Evolutionary conservation across 2,113 vertebrate genomes (phyloP).

Genomic region (Perca flavescens): DNA sequence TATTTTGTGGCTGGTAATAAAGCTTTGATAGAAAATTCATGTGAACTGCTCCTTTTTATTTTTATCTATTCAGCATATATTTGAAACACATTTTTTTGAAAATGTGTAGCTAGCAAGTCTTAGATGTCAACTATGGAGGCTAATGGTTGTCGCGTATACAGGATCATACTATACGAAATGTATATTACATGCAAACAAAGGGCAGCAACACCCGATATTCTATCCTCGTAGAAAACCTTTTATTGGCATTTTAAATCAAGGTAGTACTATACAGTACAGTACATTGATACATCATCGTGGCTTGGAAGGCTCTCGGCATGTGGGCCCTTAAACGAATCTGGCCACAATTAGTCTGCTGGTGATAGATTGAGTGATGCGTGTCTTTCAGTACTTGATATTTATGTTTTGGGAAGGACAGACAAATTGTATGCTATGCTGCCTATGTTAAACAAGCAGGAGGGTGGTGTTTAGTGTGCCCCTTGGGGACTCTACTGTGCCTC

Average conservation of each 20-base stretch:
- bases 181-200: neutral
- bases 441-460: neutral
- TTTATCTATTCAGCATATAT: neutral
- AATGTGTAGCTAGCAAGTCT: neutral
- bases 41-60: neutral
- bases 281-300: neutral
- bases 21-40: neutral
- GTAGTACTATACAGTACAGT: neutral
- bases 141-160: neutral
- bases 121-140: neutral
- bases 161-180: neutral
- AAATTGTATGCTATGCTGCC: neutral
- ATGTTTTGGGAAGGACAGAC: neutral
- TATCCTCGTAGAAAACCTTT: neutral
- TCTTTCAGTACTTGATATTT: neutral
- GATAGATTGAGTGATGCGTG: neutral
- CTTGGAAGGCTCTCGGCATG: neutral
- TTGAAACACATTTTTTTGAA: neutral
- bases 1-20: slow-evolving; percentile 6
- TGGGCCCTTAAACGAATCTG: neutral
- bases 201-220: too few species aligned
- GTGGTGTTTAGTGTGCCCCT: neutral
- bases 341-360: neutral
- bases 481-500: neutral
- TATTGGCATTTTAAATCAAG: neutral